Evolutionary conservation across 2,113 vertebrate species (phyloP), one percentile per base, ranked within the genome.

Genomic region (Spheniscus mendiculus): DNA sequence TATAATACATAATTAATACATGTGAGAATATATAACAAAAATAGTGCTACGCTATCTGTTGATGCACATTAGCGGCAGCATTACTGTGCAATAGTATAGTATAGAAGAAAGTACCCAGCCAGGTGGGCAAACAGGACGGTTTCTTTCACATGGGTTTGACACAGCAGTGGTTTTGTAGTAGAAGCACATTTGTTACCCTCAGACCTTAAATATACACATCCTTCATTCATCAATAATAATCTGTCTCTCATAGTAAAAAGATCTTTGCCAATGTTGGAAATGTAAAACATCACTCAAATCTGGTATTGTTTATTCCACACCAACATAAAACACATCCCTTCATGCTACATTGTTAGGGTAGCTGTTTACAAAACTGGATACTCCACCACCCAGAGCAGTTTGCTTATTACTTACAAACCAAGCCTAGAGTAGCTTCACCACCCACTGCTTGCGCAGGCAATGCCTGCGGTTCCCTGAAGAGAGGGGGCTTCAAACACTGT

Each of bases 321-420:
- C 76, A 42, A 21, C 16, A 11, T 1, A 6, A 84, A 49, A 20
- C 0, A 5, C 13, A 27, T 34, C 27, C 15, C 55, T 40, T 36
- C 5, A 5, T 3, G 5, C 58, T 26, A 3, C 0, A 6, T 0
- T 17, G 5, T 4, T 29, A 21, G 40, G 4, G 20, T 11, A 47
- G 53, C 19, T 52, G 11, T 19, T 89, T 53, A 40, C 38, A 59
- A 38, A 58, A 7, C 50, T 15, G 27, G 50, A 7, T 29, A 49
- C 23, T 45, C 29, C 42, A 45, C 18, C 19, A 45, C 36, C 9
- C 13, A 9, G 40, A 47, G 76, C 62, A 36, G 32, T 59, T 47
- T 42, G 29, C 29, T 72, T 15, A 5, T 10, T 3, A 11, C 17
- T 27, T 6, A 30, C 0, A 1, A 65, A 7, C 16, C 0, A 1